These are phyloP conservation scores for Balaeniceps rex DNA, from an alignment of 2,113 vertebrate genomes.

Conservation along the genomic window DNA sequence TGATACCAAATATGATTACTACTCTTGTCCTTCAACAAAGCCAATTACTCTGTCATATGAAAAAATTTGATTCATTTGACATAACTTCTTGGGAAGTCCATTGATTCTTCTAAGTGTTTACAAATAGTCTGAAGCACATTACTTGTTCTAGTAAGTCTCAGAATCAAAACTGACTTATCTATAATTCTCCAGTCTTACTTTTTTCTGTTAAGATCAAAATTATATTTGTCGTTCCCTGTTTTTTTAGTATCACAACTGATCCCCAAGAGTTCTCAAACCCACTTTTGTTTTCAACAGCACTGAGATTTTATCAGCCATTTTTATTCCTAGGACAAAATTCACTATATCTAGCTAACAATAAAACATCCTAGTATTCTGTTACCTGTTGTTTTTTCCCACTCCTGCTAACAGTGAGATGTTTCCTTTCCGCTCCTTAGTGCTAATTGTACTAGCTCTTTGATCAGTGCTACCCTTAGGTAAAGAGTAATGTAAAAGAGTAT, in stretches of 20 bases:
- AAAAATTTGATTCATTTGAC: neutral
- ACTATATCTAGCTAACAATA: neutral
- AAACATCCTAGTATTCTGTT: neutral
- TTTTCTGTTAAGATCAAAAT: neutral
- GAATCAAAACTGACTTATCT: neutral
- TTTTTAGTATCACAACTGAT: neutral
- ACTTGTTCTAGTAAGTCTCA: neutral
- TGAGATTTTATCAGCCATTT: neutral
- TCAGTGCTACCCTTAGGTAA: neutral
- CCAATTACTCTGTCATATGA: neutral
- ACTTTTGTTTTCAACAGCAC: neutral
- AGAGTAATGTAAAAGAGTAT: neutral
- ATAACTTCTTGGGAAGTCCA: neutral
- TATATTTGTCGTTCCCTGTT: neutral
- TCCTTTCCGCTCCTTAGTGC: neutral
- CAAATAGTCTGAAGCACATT: neutral
- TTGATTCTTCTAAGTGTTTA: neutral
- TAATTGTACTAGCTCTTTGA: neutral
- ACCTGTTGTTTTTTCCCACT: neutral
- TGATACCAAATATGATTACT: neutral
- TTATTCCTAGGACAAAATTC: neutral
- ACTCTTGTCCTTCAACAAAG: neutral
- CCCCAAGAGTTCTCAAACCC: neutral
- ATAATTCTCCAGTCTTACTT: neutral
- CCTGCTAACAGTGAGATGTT: neutral